Base-by-base conservation (phyloP, 2,888 invertebrate species). In the Ophioninae sp. region DNA sequence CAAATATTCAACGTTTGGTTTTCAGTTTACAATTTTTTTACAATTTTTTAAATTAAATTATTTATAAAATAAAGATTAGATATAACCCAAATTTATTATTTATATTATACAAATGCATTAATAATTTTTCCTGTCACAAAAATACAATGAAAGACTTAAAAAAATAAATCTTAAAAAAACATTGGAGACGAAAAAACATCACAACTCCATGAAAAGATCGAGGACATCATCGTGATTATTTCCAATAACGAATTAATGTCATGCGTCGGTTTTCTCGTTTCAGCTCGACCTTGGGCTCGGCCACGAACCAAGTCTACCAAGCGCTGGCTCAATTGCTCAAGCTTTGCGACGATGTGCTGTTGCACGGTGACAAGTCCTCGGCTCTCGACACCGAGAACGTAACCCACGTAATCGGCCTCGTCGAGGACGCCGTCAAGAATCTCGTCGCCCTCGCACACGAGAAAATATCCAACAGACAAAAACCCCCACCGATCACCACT, bases 301-400 rank as follows among this genome's bases (percentile, higher is more conserved):
- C 97, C 17, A 97, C 97, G 75, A 97, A 96, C 92, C 96, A 97
- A 90, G 96, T 98, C 80, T 98, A 98, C 91, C 96, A 97, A 88
- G 96, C 97, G 85, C 94, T 98, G 85, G 98, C 97, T 5, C 96
- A 96, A 93, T 94, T 98, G 87, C 96, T 98, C 88, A 96, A 97
- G 89, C 95, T 98, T 86, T 98, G 98, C 92, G 98, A 98, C 93
- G 97, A 98, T 93, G 96, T 97, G 73, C 94, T 98, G 85, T 94
- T 97, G 61, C 96, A 96, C 86, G 95, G 96, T 67, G 96, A 96
- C 88, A 94, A 95, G 89, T 94, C 95, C n/a, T 95, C 95, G 41
- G 95, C 94, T 41, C 91, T 95, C 65, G 94, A 95, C 89, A 94
- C 94, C 84, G 95, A 95, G 88, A 95, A 95, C 90, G 96, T 96